phyloP scores from a whole-genome alignment of 2,888 invertebrate genomes.

The Eupithecia vulgata region DNA sequence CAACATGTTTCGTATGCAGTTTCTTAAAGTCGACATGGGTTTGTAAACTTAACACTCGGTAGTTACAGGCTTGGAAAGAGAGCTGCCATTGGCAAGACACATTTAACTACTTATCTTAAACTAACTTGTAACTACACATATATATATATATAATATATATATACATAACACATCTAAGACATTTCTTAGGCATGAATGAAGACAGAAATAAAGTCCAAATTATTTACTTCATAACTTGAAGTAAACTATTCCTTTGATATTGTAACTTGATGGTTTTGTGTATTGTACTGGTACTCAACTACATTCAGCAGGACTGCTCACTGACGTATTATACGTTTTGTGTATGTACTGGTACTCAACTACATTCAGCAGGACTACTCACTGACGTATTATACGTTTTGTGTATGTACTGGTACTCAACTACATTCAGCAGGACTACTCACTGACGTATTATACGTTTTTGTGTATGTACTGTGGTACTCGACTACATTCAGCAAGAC shows the following conservation, averaged over 20 bases:
- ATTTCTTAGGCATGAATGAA: background rate
- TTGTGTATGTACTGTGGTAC: too few species aligned
- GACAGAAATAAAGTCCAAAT: background rate
- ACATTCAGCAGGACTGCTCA: background rate
- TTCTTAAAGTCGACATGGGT: background rate
- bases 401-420: too few species aligned
- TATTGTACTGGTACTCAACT: background rate
- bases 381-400: too few species aligned
- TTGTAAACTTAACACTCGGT: background rate
- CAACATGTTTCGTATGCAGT: constrained; percentile 39
- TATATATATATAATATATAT: too few species aligned
- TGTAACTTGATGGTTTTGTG: too few species aligned
- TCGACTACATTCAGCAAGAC: too few species aligned
- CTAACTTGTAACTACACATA: background rate
- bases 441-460: too few species aligned
- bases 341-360: too few species aligned
- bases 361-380: too few species aligned
- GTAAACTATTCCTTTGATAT: background rate
- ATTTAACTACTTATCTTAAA: background rate
- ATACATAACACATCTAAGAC: background rate
- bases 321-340: too few species aligned
- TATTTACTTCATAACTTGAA: background rate
- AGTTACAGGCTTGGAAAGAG: constrained; percentile 32
- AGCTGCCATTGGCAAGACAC: constrained; percentile 52
- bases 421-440: too few species aligned